Percentiles rank a stretch among this genome's conserved stretches.
Conservation (phyloP, 2,113 vertebrate genomes). For the Andinoacara biseriatus region DNA sequence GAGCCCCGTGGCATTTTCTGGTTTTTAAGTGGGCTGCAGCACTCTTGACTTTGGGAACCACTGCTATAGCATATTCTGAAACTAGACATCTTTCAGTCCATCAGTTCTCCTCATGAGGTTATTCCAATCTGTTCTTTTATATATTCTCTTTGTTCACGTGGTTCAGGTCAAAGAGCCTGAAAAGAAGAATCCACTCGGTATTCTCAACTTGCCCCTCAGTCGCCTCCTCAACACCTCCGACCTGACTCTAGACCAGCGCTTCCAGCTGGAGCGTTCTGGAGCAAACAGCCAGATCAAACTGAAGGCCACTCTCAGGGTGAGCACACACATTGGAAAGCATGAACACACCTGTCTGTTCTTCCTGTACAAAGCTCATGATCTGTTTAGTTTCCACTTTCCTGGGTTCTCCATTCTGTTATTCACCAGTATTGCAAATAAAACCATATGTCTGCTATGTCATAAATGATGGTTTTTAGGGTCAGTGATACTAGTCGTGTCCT, state of each 20-base stretch:
- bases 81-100: neutral
- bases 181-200: slow-evolving; percentile 85
- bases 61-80: neutral
- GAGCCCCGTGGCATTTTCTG: no score
- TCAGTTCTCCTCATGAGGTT: neutral
- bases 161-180: slow-evolving; percentile 88
- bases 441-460: no score
- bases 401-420: neutral
- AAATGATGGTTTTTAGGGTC: neutral
- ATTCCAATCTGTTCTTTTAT: neutral
- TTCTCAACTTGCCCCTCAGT: slow-evolving; percentile 81
- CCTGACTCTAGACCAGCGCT: slow-evolving; percentile 88
- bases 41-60: no score
- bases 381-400: neutral
- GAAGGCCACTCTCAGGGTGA: slow-evolving; percentile 89
- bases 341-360: neutral
- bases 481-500: neutral
- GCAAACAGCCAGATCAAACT: slow-evolving; percentile 91
- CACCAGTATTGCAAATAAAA: no score
- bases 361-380: neutral
- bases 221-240: slow-evolving; percentile 82
- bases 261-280: slow-evolving; percentile 89
- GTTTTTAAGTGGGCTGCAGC: no score
- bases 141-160: neutral
- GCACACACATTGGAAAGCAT: neutral